Base-by-base conservation (phyloP, 2,888 invertebrate species). In the Drosophila silvestris region DNA sequence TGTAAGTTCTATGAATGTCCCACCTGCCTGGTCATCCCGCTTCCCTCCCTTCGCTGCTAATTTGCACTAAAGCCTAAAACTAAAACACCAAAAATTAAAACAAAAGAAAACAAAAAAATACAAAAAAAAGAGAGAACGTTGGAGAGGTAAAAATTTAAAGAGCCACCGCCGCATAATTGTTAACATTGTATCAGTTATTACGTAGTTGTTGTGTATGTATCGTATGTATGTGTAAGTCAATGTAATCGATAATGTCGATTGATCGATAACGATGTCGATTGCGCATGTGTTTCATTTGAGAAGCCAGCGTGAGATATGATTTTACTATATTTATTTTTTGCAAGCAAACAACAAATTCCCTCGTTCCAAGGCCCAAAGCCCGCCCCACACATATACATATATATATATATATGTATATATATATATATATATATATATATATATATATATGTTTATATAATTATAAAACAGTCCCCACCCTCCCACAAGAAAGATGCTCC, bases 151-250 rank as follows among this genome's bases (percentile, higher is more conserved):
- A 60, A 67, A 62, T 33, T 61, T 26, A 56, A 65, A 79, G 75
- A 80, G 85, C 82, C 74, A 82, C 88, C 90, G 90, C 90, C 81
- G 85, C 85, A 88, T 85, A 88, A 88, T 90, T 85, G 85, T 85
- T 85, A 85, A 88, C 85, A 88, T 77, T 89, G 83, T 81, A 81
- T 85, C 85, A 88, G 85, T 85, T 85, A 85, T 88, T 84, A 88
- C 74, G 90, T 85, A 85, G 85, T 90, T 85, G 85, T 85, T 85
- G 85, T 85, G 90, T 85, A 90, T 90, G 89, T 85, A 90, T 85
- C 74, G 81, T 79, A 68, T 79, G 90, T 90, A 77, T 83, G 86
- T 86, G 78, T 87, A 85, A 71, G 70, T 83, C 82, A 85, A 80
- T 88, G 82, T 70, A 30, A 52, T 61, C 70, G 59, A 62, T 41